These are phyloP conservation scores for Drosophila ogumai DNA, from an alignment of 1,140 invertebrate species.

Conservation along the genomic window DNA sequence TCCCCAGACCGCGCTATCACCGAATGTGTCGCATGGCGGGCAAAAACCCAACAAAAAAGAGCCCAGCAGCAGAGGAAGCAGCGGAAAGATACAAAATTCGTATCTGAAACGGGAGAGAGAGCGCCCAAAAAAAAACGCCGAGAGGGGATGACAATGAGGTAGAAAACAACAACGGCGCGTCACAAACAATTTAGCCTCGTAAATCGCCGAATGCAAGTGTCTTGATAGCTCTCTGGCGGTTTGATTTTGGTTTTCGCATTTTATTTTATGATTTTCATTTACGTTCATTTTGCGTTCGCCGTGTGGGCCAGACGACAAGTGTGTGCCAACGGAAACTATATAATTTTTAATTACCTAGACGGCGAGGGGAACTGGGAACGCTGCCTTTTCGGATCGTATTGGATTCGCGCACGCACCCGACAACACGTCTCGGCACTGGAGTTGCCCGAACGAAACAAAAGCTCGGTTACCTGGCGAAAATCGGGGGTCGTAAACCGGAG, in stretches of 20 bases:
- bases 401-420: conserved; percentile 44
- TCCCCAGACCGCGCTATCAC: conserved; percentile 37
- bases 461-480: conserved; percentile 42
- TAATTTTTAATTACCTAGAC: conserved; percentile 52
- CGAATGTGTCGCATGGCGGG: conserved; percentile 40
- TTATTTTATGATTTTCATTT: conserved; percentile 14
- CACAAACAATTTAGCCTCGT: conserved; percentile 46
- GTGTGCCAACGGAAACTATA: conserved; percentile 46
- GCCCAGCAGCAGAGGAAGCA: not conserved
- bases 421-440: conserved; percentile 40
- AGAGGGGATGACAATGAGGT: conserved; percentile 38
- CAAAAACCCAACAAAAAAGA: conserved; percentile 18
- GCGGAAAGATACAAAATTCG: conserved; percentile 33
- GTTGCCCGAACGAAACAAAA: conserved; percentile 37
- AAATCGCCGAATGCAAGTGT: conserved; percentile 47
- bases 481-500: conserved; percentile 21
- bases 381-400: conserved; percentile 17
- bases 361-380: conserved; percentile 18
- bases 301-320: not conserved
- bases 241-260: conserved; percentile 22
- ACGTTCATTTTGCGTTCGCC: conserved; percentile 1
- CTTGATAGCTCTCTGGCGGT: conserved; percentile 37
- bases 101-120: conserved; percentile 39
- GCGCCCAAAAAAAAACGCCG: conserved; percentile 33
- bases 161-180: conserved; percentile 15